Evolutionary conservation across 2,797 vertebrate species (phyloP).

Genomic region (Arremon aurantiirostris): DNA sequence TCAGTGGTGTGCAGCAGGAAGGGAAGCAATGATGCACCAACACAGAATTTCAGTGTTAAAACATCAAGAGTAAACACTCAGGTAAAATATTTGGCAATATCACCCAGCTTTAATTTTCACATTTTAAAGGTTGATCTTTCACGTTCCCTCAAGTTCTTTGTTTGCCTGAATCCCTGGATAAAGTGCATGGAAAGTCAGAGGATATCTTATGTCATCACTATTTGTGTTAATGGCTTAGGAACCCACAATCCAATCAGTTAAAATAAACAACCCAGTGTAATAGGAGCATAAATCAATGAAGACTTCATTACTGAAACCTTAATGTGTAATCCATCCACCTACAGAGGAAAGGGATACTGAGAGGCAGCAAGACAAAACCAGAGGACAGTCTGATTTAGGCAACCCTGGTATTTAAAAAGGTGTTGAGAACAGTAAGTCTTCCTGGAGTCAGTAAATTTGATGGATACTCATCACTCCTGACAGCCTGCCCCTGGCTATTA

Average conservation of each 20-base stretch:
- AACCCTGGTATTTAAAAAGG: slow-evolving; percentile 35
- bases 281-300: slow-evolving; percentile 68
- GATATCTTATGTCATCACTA: slow-evolving; percentile 63
- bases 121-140: slow-evolving; percentile 23
- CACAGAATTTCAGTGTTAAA: neutral
- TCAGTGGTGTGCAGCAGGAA: neutral
- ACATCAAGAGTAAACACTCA: neutral
- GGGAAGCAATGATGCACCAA: neutral
- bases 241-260: slow-evolving; percentile 67
- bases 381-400: slow-evolving; percentile 31
- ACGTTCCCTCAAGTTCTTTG: slow-evolving; percentile 25
- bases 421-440: slow-evolving; percentile 29
- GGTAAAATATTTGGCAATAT: slow-evolving; percentile 17
- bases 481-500: neutral
- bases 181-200: slow-evolving; percentile 17
- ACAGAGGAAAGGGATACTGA: slow-evolving; percentile 56
- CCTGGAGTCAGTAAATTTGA: slow-evolving; percentile 14
- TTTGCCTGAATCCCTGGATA: slow-evolving; percentile 9
- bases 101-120: slow-evolving; percentile 6
- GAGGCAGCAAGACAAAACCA: slow-evolving; percentile 49
- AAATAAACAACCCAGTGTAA: slow-evolving; percentile 67
- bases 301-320: slow-evolving; percentile 68
- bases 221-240: slow-evolving; percentile 69
- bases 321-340: slow-evolving; percentile 63
- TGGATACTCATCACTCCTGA: neutral